Percentiles rank a stretch among this genome's conserved stretches.
These are phyloP conservation scores for Balaenoptera acutorostrata DNA, from an alignment of 2,113 vertebrate genomes.

Conservation along the genomic window DNA sequence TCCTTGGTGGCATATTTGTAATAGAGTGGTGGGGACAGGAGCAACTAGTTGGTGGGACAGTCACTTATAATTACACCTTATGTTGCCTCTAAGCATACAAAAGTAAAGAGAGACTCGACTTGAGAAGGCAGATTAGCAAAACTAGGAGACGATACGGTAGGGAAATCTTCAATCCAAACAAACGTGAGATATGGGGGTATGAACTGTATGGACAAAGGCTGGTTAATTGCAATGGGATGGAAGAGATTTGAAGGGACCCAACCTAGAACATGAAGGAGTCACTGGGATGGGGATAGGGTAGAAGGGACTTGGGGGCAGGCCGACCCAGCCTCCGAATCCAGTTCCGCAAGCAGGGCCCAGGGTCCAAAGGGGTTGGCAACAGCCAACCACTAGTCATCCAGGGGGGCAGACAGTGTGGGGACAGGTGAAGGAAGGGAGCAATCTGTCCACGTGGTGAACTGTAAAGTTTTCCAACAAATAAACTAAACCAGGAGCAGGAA, in stretches of 20 bases:
- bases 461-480: background rate
- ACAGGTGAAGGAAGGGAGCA: accelerated
- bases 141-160: background rate
- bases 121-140: background rate
- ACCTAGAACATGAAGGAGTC: background rate
- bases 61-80: background rate
- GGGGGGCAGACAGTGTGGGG: background rate
- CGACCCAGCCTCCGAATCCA: background rate
- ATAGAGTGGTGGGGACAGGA: background rate
- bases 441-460: background rate
- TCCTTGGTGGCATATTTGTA: background rate
- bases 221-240: background rate
- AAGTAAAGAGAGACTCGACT: background rate
- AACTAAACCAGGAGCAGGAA: background rate
- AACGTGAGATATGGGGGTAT: background rate
- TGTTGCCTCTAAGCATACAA: background rate
- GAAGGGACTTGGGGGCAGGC: background rate
- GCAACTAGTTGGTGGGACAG: background rate
- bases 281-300: no score
- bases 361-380: background rate
- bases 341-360: background rate
- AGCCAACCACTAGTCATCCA: background rate
- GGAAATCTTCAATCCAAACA: background rate
- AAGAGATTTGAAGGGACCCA: background rate
- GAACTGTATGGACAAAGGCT: background rate